Evolutionary conservation across 2,888 invertebrate species (phyloP).

Genomic region (Desoria tigrina): DNA sequence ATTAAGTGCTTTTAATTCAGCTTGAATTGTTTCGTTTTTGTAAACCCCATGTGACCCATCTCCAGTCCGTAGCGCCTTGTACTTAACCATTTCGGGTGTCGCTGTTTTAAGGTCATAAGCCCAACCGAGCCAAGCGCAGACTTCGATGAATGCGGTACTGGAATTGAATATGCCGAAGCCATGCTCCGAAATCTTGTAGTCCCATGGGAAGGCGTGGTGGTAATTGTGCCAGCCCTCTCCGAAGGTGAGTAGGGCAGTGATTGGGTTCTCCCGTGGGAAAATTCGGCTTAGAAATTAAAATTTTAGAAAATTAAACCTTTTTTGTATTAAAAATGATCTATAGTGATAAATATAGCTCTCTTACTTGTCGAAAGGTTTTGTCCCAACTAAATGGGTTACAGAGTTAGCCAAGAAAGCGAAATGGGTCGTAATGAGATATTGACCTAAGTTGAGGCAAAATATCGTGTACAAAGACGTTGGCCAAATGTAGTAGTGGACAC

Average conservation of each 20-base stretch:
- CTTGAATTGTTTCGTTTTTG: not conserved
- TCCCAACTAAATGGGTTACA: conserved; percentile 11
- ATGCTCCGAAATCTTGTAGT: conserved; percentile 87
- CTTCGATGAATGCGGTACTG: conserved; percentile 75
- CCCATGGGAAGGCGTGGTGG: conserved; percentile 91
- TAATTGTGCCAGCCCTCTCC: conserved; percentile 84
- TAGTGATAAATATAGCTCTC: too few relatives aligned
- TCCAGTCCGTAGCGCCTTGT: conserved; percentile 57
- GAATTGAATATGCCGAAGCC: conserved; percentile 66
- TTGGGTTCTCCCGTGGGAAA: conserved; percentile 18
- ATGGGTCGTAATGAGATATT: not conserved
- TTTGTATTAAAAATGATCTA: too few relatives aligned
- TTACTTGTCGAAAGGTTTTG: conserved; percentile 44
- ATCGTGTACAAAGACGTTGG: not conserved
- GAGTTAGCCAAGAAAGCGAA: conserved; percentile 5
- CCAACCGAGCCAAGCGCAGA: conserved; percentile 79
- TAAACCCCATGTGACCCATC: conserved; percentile 43
- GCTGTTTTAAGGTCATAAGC: conserved; percentile 83
- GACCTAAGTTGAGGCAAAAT: not conserved
- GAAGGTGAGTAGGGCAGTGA: conserved; percentile 2
- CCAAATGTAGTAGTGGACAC: not conserved
- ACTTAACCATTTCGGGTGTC: conserved; percentile 55
- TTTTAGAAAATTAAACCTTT: too few relatives aligned
- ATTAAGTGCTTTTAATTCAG: too few relatives aligned
- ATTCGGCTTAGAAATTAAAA: too few relatives aligned